Base-by-base conservation (phyloP, 1,140 invertebrate genomes). In the Diorhabda elongata region DNA sequence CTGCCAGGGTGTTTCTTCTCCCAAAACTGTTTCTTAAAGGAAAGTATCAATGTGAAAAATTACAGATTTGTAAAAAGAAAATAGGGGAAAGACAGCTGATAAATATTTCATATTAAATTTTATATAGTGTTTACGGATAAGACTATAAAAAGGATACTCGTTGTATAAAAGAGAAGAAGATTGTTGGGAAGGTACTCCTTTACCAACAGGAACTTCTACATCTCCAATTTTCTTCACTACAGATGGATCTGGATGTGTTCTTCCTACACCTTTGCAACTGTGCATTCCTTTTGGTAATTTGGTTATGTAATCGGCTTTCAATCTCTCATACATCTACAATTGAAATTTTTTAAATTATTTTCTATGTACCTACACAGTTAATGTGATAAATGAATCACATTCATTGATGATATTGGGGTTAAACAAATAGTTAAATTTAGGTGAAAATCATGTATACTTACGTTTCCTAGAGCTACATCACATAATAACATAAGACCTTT, bases 381-480 rank as follows among this genome's bases (percentile, higher is more conserved):
- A 26, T 26, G 26, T 26, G 26, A 26, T 26, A 26, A 26, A 26
- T 26, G 26, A 26, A 26, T 26, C 1, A 26, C 26, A 26, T 2
- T 26, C 26, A 26, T 2, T 26, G 26, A 26, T 26, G 26, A 26
- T 26, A 26, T 26, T 26, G 26, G 26, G 26, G 26, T 26, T 26
- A 26, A 26, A 26, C 26, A 26, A 26, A 26, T 26, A 26, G 26
- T 26, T 26, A 26, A 26, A 26, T 26, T 26, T 26, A 26, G 26
- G 26, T 26, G 26, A 26, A 26, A 26, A 26, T 26, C 26, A 26
- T 26, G 26, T 8, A 5, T 64, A 84, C 87, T 87, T 83, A 93
- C 93, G 93, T 95, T 73, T 96, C 90, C 97, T 3, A 99, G 85
- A 9, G 97, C 97, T 0, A 99, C 97, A 80, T 99, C 97, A 81